Evolutionary conservation across 2,888 invertebrate species (phyloP).

Genomic region (Cerceris rybyensis): DNA sequence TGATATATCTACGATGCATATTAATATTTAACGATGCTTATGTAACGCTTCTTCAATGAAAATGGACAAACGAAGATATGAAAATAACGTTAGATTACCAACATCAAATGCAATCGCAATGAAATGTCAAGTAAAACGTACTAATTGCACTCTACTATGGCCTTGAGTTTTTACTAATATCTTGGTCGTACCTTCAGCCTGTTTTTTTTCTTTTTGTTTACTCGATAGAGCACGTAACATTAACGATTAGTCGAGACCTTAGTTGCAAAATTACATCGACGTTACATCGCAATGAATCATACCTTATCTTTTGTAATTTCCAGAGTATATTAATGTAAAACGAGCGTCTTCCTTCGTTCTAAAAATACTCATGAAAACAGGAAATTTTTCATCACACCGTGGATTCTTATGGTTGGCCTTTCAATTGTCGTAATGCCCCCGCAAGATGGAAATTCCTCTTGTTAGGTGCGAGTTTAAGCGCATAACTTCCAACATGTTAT

Average conservation of each 20-base stretch:
- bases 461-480: background rate
- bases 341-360: constrained; percentile 3
- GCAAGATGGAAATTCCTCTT: constrained; percentile 4
- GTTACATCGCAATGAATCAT: constrained; percentile 36
- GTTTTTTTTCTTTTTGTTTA: background rate
- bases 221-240: background rate
- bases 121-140: background rate
- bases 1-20: too few relatives aligned
- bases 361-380: constrained; percentile 13
- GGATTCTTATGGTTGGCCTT: background rate
- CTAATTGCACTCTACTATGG: too few relatives aligned
- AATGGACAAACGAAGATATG: too few relatives aligned
- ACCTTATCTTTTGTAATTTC: constrained; percentile 10
- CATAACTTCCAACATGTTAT: background rate
- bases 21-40: too few relatives aligned
- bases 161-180: background rate
- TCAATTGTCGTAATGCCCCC: background rate
- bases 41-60: too few relatives aligned
- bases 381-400: constrained; percentile 14
- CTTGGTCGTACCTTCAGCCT: background rate
- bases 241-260: constrained; percentile 9
- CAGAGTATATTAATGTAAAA: constrained; percentile 16
- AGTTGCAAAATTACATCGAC: constrained; percentile 16
- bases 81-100: background rate
- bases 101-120: background rate